phyloP scores from a whole-genome alignment of 1,140 invertebrate species.

The Scylla paramamosain region DNA sequence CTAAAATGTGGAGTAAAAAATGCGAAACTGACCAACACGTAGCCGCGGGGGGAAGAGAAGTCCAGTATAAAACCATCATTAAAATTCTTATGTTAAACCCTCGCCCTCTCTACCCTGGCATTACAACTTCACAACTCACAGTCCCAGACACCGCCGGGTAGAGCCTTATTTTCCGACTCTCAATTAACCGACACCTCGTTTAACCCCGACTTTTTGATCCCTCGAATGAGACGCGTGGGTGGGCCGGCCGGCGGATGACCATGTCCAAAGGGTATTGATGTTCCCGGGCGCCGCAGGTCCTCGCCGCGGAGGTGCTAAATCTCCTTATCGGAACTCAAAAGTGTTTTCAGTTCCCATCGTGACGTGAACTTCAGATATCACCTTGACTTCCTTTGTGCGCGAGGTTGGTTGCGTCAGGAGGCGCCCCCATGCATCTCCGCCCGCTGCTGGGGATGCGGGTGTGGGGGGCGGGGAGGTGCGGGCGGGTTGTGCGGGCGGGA shows the following conservation, averaged over 20 bases:
- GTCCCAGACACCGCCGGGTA: constrained; percentile 30
- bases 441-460: not conserved
- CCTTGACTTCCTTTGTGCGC: constrained; percentile 33
- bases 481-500: not conserved
- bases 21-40: constrained; percentile 71
- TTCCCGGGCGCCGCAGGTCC: not conserved
- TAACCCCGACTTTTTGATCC: constrained; percentile 31
- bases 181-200: constrained; percentile 57
- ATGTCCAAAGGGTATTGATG: not conserved
- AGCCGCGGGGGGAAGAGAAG: constrained; percentile 57
- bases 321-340: constrained; percentile 46
- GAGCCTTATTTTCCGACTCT: constrained; percentile 55
- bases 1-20: constrained; percentile 71
- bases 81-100: constrained; percentile 74
- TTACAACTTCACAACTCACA: constrained; percentile 73
- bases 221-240: constrained; percentile 25
- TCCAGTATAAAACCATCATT: constrained; percentile 70
- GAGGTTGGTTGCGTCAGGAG: not conserved
- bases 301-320: constrained; percentile 3
- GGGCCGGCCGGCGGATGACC: constrained; percentile 28
- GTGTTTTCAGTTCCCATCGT: constrained; percentile 25
- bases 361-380: constrained; percentile 35
- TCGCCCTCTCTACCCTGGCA: constrained; percentile 50
- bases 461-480: not conserved
- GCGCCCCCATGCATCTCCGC: too few relatives aligned